Base-by-base conservation (phyloP, 2,113 vertebrate species). In the Holacanthus passer region DNA sequence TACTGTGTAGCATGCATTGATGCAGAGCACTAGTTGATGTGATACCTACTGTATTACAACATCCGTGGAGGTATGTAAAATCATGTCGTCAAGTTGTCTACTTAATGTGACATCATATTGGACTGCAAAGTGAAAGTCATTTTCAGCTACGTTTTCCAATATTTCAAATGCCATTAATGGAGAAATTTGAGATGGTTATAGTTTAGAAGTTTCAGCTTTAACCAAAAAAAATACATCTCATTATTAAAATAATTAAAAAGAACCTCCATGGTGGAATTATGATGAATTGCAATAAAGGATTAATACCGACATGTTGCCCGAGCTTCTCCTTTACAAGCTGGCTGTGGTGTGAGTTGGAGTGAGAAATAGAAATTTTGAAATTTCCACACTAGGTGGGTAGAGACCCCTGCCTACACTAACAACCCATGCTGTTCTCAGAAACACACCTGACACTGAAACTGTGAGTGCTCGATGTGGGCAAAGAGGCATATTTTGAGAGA, bases 351-450 rank as follows among this genome's bases (percentile, higher is more conserved):
- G 29, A 37, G 39, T 11, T 11, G 12, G 10, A 16, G 17, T 20
- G 13, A 43, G 16, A n/a, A n/a, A 32, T 3, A 27, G 55, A 35
- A 45, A 29, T 35, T 0, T 19, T n/a, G 50, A 48, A 41, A 64
- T 55, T 31, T 80, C 62, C 22, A 20, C 31, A 10, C 16, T 39
- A 31, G 35, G 31, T 56, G n/a, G n/a, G n/a, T n/a, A 37, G n/a
- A 43, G 5, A 5, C 53, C 48, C 16, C 32, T 17, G 11, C 37
- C 1, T 31, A 11, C 58, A 55, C 37, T 37, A 11, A 39, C 24
- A 52, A 1, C 13, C 60, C 29, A 1, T 39, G 52, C 55, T 20
- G 67, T 74, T 73, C 89, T 71, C 84, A 71, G 79, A 73, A 90
- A 75, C 11, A 39, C 27, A 55, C 6, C 19, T 27, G 48, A 76